These are phyloP conservation scores for Numenius phaeopus DNA, from an alignment of 2,797 vertebrate species.

Conservation along the genomic window DNA sequence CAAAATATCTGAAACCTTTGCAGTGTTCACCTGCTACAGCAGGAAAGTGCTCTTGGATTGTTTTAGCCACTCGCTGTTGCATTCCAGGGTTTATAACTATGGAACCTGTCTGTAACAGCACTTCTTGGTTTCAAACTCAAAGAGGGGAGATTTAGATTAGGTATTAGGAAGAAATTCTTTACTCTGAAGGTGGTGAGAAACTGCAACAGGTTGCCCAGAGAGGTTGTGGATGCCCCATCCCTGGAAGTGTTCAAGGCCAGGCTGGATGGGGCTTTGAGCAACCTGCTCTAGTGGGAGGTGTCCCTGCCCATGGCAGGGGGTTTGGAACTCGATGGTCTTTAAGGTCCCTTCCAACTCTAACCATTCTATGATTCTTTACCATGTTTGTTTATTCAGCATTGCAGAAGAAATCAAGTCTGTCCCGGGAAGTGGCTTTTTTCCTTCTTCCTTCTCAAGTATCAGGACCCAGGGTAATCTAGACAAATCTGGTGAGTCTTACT, in stretches of 20 bases:
- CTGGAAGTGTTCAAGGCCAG: too few relatives aligned
- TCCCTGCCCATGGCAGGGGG: too few relatives aligned
- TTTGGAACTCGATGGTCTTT: too few relatives aligned
- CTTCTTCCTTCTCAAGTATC: background rate
- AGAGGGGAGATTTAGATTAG: too few relatives aligned
- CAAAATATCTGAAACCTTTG: background rate
- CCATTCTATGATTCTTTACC: background rate
- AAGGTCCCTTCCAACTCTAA: too few relatives aligned
- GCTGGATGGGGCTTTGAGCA: too few relatives aligned
- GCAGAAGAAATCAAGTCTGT: background rate
- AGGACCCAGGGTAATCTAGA: background rate
- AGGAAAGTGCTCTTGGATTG: background rate
- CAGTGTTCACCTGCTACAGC: background rate
- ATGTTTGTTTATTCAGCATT: background rate
- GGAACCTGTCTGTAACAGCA: background rate
- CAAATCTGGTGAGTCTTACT: background rate
- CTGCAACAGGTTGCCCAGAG: too few relatives aligned
- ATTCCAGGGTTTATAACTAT: background rate
- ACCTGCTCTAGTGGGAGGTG: too few relatives aligned
- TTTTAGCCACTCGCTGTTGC: background rate
- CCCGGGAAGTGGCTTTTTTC: background rate
- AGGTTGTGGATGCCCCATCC: too few relatives aligned
- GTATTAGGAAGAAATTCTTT: too few relatives aligned
- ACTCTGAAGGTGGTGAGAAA: too few relatives aligned
- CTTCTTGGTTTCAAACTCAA: background rate